Conservation (phyloP, 2,113 vertebrate species). For the Eolophus roseicapilla region DNA sequence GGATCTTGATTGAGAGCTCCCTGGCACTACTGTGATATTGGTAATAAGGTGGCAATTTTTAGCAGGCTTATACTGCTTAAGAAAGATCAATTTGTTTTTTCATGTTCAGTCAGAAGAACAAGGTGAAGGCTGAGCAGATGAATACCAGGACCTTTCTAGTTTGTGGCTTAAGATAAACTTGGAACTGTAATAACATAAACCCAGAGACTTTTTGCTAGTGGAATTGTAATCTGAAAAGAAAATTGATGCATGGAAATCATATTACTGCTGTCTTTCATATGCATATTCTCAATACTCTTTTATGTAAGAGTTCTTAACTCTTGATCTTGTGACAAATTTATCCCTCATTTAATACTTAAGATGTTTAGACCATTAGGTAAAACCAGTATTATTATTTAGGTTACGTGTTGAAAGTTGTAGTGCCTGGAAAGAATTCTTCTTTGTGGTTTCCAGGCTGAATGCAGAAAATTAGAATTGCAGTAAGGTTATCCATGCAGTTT, state of each 20-base stretch:
- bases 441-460: conserved; percentile 61
- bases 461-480: conserved; percentile 62
- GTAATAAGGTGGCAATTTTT: not conserved
- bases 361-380: conserved; percentile 59
- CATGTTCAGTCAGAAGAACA: not conserved
- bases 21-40: too few species aligned
- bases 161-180: conserved; percentile 5
- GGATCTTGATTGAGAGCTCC: not conserved
- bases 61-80: not conserved
- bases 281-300: not conserved
- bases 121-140: not conserved
- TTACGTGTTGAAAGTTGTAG: conserved; percentile 48
- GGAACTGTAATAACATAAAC: not conserved
- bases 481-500: not conserved
- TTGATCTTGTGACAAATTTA: conserved; percentile 35
- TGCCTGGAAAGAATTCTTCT: conserved; percentile 59
- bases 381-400: conserved; percentile 53
- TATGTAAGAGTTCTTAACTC: conserved; percentile 31
- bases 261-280: not conserved
- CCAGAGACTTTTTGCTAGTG: not conserved
- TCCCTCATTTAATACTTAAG: conserved; percentile 43
- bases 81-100: not conserved
- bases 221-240: not conserved
- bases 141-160: not conserved
- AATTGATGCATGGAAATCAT: conserved; percentile 30